Evolutionary conservation across 2,113 vertebrate species (phyloP), one percentile per base, ranked within the genome.

Genomic region (Labeo rohita): DNA sequence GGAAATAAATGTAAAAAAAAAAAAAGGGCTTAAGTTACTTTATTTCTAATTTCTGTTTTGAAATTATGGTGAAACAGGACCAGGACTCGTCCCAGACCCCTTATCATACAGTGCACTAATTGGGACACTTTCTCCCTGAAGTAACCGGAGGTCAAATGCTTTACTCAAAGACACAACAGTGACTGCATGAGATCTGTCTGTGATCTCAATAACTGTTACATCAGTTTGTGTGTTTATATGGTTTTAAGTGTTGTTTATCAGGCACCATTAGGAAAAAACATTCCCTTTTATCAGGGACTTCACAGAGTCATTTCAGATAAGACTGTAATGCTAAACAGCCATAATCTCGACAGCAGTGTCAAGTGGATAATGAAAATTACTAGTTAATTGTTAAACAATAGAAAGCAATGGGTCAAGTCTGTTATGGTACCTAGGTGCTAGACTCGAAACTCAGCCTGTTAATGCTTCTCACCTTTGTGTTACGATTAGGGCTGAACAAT

Each of bases 241-340:
- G 6, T 78, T 56, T 56, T 79, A 79, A 61, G 34, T 63, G 56
- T 43, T 61, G 61, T 52, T 79, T 79, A 63, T 63, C 77, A 23
- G 36, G 36, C 16, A 12, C 8, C 15, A 0, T 74, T 66, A 39
- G 11, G 70, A 18, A 21, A 54, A 45, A 59, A 7, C 23, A 0
- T 43, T 85, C 75, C 75, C 47, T 65, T 63, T 56, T 85, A 85
- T 79, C 63, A 39, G 16, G 28, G 7, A 63, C 21, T 8, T 75
- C 61, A 61, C 6, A 4, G 28, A 5, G 50, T 78, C 4, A 54
- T 52, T 66, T 43, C n/a, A 59, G 49, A 70, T 34, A 79, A n/a
- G 47, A 28, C 21, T 34, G 18, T 45, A 61, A 43, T 8, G 45
- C 23, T 61, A 45, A 49, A 72, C 36, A 8, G n/a, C 12, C 0